Evolutionary conservation across 2,797 vertebrate genomes (phyloP).

Genomic region (Poeciliopsis paucimaculata): DNA sequence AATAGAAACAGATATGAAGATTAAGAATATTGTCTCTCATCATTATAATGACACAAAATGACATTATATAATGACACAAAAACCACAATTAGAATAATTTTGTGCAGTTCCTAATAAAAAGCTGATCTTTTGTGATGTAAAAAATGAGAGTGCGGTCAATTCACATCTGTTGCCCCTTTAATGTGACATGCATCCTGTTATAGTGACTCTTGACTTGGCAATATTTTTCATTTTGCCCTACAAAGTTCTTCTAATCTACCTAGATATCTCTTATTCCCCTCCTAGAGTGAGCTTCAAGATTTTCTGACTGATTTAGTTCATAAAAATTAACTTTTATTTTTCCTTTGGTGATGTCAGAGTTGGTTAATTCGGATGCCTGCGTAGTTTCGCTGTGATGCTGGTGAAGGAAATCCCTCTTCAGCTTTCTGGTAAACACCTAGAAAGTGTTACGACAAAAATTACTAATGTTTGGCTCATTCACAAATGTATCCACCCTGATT

Average conservation of each 20-base stretch:
- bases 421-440: neutral
- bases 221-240: neutral
- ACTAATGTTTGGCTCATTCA: neutral
- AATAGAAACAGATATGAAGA: neutral
- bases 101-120: neutral
- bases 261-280: neutral
- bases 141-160: neutral
- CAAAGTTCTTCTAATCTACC: neutral
- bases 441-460: neutral
- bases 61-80: no score
- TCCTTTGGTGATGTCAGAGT: neutral
- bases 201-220: neutral
- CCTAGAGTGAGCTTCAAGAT: neutral
- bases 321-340: neutral
- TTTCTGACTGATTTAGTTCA: neutral
- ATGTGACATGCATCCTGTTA: neutral
- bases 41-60: neutral
- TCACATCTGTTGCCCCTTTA: neutral
- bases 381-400: neutral
- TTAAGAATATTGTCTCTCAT: neutral
- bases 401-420: neutral
- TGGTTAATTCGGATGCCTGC: neutral
- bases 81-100: neutral
- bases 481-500: neutral
- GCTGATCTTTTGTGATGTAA: neutral